Conservation (phyloP, 1,140 invertebrate genomes). For the Archivesica marissinica region DNA sequence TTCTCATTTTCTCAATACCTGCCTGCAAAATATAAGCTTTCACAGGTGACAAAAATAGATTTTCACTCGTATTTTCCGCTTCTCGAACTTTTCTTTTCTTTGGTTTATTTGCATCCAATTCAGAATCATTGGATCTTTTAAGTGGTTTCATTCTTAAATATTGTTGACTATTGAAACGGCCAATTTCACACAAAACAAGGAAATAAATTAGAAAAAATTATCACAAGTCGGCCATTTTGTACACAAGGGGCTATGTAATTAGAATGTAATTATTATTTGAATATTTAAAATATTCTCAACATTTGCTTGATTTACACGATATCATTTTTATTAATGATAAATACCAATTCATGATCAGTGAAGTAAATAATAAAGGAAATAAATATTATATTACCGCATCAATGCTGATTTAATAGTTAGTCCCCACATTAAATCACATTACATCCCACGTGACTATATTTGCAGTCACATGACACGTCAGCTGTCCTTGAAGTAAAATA, state of each 20-base stretch:
- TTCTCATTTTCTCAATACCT: conserved; percentile 80
- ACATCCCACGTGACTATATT: conserved; percentile 13
- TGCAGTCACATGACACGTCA: neutral
- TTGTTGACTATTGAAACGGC: neutral
- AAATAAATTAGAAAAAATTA: neutral
- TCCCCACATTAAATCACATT: conserved; percentile 10
- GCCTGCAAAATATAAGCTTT: conserved; percentile 76
- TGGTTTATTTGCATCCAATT: neutral
- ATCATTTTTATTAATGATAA: too few relatives aligned
- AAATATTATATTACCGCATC: too few relatives aligned
- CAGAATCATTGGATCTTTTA: neutral
- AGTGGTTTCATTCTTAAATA: neutral
- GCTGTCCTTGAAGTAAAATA: neutral
- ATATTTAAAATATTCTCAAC: too few relatives aligned
- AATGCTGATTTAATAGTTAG: too few relatives aligned
- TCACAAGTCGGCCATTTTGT: conserved; percentile 5
- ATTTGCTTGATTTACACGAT: too few relatives aligned
- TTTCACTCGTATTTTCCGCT: neutral
- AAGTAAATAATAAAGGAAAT: too few relatives aligned
- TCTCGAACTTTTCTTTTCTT: neutral
- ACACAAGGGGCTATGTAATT: conserved; percentile 11
- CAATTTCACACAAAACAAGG: neutral
- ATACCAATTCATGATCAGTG: too few relatives aligned
- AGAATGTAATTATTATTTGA: too few relatives aligned
- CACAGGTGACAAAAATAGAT: conserved; percentile 59